These are phyloP conservation scores for Perca fluviatilis DNA, from an alignment of 2,113 vertebrate genomes.

Conservation along the genomic window DNA sequence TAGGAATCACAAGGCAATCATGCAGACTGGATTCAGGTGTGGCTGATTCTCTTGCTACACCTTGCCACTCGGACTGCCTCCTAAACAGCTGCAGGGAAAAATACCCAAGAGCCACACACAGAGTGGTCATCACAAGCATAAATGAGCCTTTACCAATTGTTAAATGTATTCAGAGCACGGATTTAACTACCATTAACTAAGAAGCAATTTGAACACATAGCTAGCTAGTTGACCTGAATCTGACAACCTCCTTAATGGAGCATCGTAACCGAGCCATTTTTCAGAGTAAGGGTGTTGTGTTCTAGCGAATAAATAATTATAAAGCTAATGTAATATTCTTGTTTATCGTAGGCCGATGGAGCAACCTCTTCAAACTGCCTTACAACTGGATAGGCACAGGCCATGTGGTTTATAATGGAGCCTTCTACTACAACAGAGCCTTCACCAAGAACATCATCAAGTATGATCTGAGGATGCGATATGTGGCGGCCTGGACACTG, in stretches of 20 bases:
- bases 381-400: constrained; percentile 99
- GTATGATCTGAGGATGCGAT: constrained; percentile 93
- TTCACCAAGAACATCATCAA: constrained; percentile 99
- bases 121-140: too few relatives aligned
- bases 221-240: not conserved
- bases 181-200: not conserved
- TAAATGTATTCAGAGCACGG: not conserved
- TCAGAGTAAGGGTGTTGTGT: not conserved
- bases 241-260: not conserved
- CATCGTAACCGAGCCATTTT: not conserved
- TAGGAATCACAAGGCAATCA: too few relatives aligned
- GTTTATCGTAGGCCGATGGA: constrained; percentile 90
- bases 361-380: constrained; percentile 96
- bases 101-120: too few relatives aligned
- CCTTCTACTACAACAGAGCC: constrained; percentile 98
- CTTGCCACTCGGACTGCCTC: too few relatives aligned
- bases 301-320: not conserved
- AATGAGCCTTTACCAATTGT: too few relatives aligned
- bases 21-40: too few relatives aligned
- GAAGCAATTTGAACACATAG: not conserved
- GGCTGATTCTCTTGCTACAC: too few relatives aligned
- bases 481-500: constrained; percentile 93
- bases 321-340: constrained; percentile 5
- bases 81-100: too few relatives aligned
- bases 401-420: constrained; percentile 94